These are phyloP conservation scores for Drosophila lacteicornis DNA, from an alignment of 1,140 invertebrate species.

Conservation along the genomic window DNA sequence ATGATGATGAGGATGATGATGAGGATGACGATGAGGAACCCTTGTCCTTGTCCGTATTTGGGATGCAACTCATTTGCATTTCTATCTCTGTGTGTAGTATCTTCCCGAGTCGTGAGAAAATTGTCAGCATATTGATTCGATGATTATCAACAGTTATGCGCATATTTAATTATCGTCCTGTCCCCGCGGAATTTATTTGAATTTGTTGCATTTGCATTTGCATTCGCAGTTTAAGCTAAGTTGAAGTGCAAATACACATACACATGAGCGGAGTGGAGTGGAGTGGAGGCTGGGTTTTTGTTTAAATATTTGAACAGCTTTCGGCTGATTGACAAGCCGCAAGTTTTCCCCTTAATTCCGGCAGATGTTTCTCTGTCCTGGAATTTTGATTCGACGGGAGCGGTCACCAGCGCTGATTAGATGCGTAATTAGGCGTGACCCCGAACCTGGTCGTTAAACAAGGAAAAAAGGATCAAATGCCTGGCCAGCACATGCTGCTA, in stretches of 20 bases:
- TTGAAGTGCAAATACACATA: slow-evolving; percentile 66
- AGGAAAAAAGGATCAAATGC: slow-evolving; percentile 73
- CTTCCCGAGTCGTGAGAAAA: slow-evolving; percentile 67
- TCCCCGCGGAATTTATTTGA: slow-evolving; percentile 32
- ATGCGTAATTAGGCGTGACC: slow-evolving; percentile 72
- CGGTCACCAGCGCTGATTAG: slow-evolving; percentile 63
- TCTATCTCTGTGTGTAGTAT: slow-evolving; percentile 42
- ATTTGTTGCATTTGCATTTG: slow-evolving; percentile 43
- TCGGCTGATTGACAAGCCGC: slow-evolving; percentile 65
- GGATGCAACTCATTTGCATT: slow-evolving; percentile 71
- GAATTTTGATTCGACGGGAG: slow-evolving; percentile 35
- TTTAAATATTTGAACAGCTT: slow-evolving; percentile 76
- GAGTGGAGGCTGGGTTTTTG: slow-evolving; percentile 34
- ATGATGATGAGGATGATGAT: slow-evolving; percentile 27
- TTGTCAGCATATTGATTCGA: slow-evolving; percentile 82
- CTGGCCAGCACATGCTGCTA: slow-evolving; percentile 55
- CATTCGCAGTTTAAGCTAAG: slow-evolving; percentile 50
- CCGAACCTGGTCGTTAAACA: slow-evolving; percentile 15
- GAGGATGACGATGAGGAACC: slow-evolving; percentile 21
- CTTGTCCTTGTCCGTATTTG: slow-evolving; percentile 33
- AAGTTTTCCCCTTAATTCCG: slow-evolving; percentile 27
- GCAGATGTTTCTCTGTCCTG: slow-evolving; percentile 32
- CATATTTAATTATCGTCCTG: slow-evolving; percentile 70
- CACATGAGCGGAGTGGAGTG: slow-evolving; percentile 10
- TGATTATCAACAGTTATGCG: slow-evolving; percentile 82